These are phyloP conservation scores for Epirrhoe tristata DNA, from an alignment of 2,888 invertebrate species.

Conservation along the genomic window DNA sequence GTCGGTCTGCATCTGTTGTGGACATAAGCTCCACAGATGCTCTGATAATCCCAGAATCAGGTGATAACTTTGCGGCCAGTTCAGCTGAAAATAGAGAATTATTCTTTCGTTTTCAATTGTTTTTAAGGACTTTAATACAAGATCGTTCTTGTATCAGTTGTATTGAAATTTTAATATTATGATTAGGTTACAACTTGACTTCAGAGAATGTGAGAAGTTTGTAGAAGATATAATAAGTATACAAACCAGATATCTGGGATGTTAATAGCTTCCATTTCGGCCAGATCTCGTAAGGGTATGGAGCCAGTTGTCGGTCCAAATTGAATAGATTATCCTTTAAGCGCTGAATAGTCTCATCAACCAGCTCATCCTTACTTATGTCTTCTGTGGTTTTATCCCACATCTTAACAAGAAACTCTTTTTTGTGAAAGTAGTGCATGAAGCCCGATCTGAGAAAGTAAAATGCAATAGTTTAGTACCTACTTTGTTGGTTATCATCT, in stretches of 20 bases:
- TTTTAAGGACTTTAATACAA: no score
- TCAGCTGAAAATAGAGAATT: constrained; percentile 67
- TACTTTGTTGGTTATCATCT: not conserved
- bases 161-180: no score
- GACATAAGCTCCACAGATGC: constrained; percentile 93
- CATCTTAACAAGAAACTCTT: constrained; percentile 93
- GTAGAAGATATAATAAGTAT: not conserved
- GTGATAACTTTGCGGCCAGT: constrained; percentile 87
- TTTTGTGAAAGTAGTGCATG: constrained; percentile 92
- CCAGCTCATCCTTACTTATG: constrained; percentile 87
- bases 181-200: no score
- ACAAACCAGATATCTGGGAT: constrained; percentile 87
- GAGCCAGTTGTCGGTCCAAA: constrained; percentile 92
- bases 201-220: not conserved
- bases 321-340: constrained; percentile 89
- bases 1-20: constrained; percentile 89
- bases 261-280: constrained; percentile 94
- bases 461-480: not conserved
- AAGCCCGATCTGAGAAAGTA: constrained; percentile 88
- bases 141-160: no score
- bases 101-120: not conserved
- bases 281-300: constrained; percentile 96
- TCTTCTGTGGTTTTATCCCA: constrained; percentile 94
- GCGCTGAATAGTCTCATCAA: constrained; percentile 87
- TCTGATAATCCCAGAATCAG: constrained; percentile 90